Evolutionary conservation across 1,140 invertebrate genomes (phyloP).

Genomic region (Dinoponera quadriceps): DNA sequence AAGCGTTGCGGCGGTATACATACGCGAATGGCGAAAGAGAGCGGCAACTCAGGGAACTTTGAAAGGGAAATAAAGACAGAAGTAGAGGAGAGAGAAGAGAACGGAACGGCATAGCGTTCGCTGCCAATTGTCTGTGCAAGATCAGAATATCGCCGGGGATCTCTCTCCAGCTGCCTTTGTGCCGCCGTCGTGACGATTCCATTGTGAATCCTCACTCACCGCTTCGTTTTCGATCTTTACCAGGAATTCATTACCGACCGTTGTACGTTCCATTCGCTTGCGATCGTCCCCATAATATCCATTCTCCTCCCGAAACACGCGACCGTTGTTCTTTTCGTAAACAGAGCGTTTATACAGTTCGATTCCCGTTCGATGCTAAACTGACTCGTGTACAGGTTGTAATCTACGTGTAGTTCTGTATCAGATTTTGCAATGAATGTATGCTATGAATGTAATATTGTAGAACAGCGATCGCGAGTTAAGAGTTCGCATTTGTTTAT

Average conservation of each 20-base stretch:
- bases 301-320: not conserved
- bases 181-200: conserved; percentile 35
- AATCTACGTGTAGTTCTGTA: not conserved
- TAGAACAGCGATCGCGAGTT: not conserved
- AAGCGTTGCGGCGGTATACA: conserved; percentile 27
- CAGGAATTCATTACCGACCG: conserved; percentile 35
- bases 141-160: conserved; percentile 33
- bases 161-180: conserved; percentile 59
- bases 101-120: conserved; percentile 11
- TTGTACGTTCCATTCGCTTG: not conserved
- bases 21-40: conserved; percentile 30
- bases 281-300: not conserved
- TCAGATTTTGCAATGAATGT: too few relatives aligned
- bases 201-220: conserved; percentile 58
- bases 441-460: not conserved
- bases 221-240: conserved; percentile 31
- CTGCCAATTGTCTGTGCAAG: conserved; percentile 45
- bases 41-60: conserved; percentile 38
- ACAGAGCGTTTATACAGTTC: not conserved
- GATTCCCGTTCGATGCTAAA: not conserved
- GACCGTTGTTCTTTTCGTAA: not conserved
- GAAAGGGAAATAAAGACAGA: conserved; percentile 52
- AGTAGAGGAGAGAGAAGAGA: not conserved
- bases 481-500: not conserved
- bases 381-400: not conserved